Conservation (phyloP, 2,888 invertebrate species). For the Tridacna crocea region DNA sequence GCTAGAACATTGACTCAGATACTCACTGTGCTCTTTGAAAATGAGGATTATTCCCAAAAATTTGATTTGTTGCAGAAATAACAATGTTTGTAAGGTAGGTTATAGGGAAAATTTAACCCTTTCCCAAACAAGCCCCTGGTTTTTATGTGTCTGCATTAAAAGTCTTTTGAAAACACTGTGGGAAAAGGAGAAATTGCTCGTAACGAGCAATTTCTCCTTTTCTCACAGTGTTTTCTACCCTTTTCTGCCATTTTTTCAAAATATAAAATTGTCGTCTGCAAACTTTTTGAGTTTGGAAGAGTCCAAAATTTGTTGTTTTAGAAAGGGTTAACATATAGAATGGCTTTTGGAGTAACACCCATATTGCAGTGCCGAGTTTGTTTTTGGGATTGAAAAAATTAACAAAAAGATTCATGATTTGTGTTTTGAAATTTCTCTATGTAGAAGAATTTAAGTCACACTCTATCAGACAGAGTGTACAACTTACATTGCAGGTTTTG, state of each 20-base stretch:
- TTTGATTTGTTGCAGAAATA: neutral
- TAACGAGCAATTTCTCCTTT: neutral
- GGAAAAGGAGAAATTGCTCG: neutral
- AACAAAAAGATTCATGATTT: too few species aligned
- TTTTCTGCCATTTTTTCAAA: neutral
- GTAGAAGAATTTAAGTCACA: too few species aligned
- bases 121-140: too few species aligned
- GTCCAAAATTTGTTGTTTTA: neutral
- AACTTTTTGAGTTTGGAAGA: neutral
- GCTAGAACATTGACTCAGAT: neutral
- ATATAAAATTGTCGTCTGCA: neutral
- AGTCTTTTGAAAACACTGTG: neutral
- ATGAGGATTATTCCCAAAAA: slow-evolving; percentile 1
- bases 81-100: too few species aligned
- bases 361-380: too few species aligned
- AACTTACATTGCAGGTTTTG: too few species aligned
- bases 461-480: too few species aligned
- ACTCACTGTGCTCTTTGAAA: neutral
- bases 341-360: too few species aligned
- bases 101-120: too few species aligned
- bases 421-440: too few species aligned
- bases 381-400: too few species aligned
- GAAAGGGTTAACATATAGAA: neutral
- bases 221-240: neutral
- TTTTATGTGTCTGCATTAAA: neutral